Conservation (phyloP, 2,113 vertebrate species). For the Muntiacus muntjak region DNA sequence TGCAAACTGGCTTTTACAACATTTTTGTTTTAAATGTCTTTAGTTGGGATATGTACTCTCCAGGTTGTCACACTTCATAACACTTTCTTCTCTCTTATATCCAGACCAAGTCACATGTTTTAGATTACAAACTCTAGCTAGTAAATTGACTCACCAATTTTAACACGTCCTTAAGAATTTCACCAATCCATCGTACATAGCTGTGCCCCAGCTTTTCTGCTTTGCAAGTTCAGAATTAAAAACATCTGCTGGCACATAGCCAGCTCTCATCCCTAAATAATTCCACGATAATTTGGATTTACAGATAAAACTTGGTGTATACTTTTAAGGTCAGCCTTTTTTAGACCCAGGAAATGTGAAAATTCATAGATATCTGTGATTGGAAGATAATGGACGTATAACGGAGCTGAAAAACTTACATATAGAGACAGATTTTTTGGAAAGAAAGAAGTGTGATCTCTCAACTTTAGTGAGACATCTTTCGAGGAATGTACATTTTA, state of each 20-base stretch:
- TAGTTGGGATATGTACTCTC: neutral
- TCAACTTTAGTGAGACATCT: neutral
- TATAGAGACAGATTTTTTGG: neutral
- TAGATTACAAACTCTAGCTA: neutral
- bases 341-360: neutral
- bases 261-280: neutral
- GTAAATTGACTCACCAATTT: neutral
- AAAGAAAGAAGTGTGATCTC: neutral
- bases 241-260: neutral
- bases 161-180: neutral
- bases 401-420: neutral
- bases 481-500: slow-evolving; percentile 18
- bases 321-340: neutral
- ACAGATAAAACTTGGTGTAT: neutral
- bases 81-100: neutral
- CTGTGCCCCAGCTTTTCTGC: neutral
- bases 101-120: neutral
- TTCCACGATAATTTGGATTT: neutral
- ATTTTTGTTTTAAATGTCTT: neutral
- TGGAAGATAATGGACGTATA: neutral
- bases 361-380: neutral
- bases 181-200: neutral
- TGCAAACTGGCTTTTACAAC: neutral
- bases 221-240: neutral
- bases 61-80: neutral